Base-by-base conservation (phyloP, 1,140 invertebrate species). In the Drosophila gunungcola region DNA sequence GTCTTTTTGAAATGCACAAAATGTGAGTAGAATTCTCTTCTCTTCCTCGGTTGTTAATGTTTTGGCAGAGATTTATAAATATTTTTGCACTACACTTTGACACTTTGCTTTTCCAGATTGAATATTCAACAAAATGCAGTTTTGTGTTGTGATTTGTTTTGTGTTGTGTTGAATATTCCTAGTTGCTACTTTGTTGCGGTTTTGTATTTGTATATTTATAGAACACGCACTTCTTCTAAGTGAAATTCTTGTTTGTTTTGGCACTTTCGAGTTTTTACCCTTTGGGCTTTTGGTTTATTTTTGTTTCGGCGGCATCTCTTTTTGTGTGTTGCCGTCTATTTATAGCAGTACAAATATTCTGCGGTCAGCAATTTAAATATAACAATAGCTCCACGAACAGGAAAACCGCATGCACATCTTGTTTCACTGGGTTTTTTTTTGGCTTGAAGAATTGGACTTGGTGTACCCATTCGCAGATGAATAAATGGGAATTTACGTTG, bases 331-430 rank as follows among this genome's bases (percentile, higher is more conserved):
- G 43, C 62, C 45, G 51, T 82, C 73, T 85, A 85, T 86, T 86
- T 86, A 58, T 72, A 90, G 69, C 58, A 46, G 64, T 43, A 56
- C 67, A 75, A 62, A 88, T 78, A 75, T 72, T 80, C 74, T 85
- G 82, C 82, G 82, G 78, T 85, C 82, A 85, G 82, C 83, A 61
- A 68, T 82, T 88, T 85, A 85, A 88, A 85, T 82, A 85, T 85
- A 85, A 85, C 82, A 81, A 82, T 80, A 74, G 83, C 81, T 85
- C 83, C 81, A 57, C 69, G 55, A 70, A 52, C 48, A 38, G 68
- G 52, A 70, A 36, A 57, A 70, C 38, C 32, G 43, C 54, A 48
- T 84, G 80, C 80, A 85, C 81, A 74, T 74, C 36, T 69, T 69
- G 64, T 49, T 70, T 69, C 67, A 70, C 64, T 46, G 64, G 34